Percentiles rank a stretch among this genome's conserved stretches.
Conservation (phyloP, 2,888 invertebrate species). For the Leptodirus hochenwartii region DNA sequence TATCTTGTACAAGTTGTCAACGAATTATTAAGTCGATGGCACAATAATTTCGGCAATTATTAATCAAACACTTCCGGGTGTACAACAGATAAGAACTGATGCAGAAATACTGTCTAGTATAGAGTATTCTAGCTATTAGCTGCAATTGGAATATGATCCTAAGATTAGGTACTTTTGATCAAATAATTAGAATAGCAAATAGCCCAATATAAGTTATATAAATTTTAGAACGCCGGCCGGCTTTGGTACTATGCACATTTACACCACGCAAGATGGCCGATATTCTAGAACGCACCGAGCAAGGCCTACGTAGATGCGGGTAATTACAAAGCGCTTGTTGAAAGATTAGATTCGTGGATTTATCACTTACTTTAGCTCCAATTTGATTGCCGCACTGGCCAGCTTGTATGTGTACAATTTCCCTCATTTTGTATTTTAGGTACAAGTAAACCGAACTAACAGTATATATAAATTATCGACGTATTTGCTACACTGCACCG, state of each 20-base stretch:
- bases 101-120: no score
- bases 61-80: no score
- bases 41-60: no score
- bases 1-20: no score
- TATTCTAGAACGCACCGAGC: background rate
- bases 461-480: constrained; percentile 20
- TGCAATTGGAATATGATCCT: no score
- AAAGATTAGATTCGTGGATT: constrained; percentile 5
- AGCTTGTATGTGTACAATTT: constrained; percentile 76
- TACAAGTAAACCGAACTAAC: constrained; percentile 10
- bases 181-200: no score
- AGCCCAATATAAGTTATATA: no score
- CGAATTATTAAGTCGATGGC: no score
- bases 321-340: constrained; percentile 3
- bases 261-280: constrained; percentile 9
- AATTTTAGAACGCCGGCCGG: constrained; percentile 7
- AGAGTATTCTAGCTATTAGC: no score
- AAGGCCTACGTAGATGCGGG: background rate
- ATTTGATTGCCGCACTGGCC: constrained; percentile 59
- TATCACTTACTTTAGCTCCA: constrained; percentile 56
- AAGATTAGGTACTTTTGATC: no score
- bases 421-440: constrained; percentile 42
- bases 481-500: constrained; percentile 10
- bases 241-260: no score
- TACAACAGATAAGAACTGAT: no score